Evolutionary conservation across 2,888 invertebrate species (phyloP).

Genomic region (Eutolmus rufibarbis): DNA sequence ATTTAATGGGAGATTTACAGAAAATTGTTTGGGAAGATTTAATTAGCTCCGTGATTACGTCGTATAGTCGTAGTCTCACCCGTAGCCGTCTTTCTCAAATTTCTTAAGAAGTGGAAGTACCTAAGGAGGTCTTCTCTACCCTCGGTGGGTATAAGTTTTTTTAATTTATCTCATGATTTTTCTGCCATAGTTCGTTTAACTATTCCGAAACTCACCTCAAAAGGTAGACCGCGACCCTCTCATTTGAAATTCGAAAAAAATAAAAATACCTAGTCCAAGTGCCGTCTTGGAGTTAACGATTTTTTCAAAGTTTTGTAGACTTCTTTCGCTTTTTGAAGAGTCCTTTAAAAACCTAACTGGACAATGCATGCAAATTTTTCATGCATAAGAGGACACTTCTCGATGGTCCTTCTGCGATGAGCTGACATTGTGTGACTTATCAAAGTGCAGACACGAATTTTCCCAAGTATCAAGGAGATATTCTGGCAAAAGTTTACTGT

Average conservation of each 20-base stretch:
- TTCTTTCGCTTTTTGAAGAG: not conserved
- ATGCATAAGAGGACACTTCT: slow-evolving; percentile 30
- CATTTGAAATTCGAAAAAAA: not conserved
- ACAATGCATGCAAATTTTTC: slow-evolving; percentile 37
- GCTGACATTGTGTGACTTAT: slow-evolving; percentile 1
- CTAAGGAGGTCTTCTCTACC: not conserved
- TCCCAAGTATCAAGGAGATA: not conserved
- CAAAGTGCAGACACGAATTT: slow-evolving; percentile 1
- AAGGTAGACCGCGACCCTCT: not conserved
- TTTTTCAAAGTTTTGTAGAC: not conserved
- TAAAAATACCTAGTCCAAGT: not conserved
- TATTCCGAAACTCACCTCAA: not conserved
- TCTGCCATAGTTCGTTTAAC: not conserved
- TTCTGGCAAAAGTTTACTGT: not conserved
- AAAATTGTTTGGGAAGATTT: slow-evolving; percentile 19
- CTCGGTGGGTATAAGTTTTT: not conserved
- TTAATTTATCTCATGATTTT: not conserved
- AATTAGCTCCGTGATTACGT: slow-evolving; percentile 25
- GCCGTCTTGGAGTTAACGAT: not conserved
- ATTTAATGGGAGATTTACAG: slow-evolving; percentile 32
- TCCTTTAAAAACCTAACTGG: not conserved
- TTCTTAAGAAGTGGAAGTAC: not conserved
- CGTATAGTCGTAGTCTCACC: not conserved
- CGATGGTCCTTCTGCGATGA: not conserved
- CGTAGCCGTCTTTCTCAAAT: not conserved